Evolutionary conservation across 2,113 vertebrate genomes (phyloP).

Genomic region (Piaya cayana): DNA sequence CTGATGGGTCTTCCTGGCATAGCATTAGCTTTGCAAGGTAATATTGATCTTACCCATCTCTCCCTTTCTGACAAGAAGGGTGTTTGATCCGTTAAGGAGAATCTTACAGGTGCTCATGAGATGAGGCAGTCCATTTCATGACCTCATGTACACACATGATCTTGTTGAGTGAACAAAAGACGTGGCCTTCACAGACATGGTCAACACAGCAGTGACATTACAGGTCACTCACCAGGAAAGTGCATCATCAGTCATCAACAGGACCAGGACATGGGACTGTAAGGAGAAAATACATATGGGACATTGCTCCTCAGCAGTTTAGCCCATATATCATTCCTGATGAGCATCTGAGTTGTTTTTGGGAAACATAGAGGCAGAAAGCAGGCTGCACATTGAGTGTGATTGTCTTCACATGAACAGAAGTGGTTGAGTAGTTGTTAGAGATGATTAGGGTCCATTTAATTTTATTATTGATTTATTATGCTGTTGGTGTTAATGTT

Average conservation of each 20-base stretch:
- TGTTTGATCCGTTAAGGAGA: not conserved
- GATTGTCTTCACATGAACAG: not conserved
- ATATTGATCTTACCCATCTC: not conserved
- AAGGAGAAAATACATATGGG: not conserved
- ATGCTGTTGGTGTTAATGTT: not conserved
- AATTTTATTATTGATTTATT: not conserved
- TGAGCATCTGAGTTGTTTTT: not conserved
- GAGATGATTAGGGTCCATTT: not conserved
- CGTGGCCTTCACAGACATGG: fast-evolving
- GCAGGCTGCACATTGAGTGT: not conserved
- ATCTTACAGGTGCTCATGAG: not conserved
- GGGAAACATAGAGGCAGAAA: not conserved
- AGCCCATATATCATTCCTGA: not conserved
- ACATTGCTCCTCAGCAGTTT: not conserved
- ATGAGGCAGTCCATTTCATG: not conserved
- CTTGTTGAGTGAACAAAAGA: not conserved
- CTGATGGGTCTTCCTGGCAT: fast-evolving
- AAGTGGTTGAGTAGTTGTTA: not conserved
- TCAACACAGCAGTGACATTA: not conserved
- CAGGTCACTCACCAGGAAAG: not conserved
- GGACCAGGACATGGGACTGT: not conserved
- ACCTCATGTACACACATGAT: not conserved
- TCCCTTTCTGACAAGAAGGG: not conserved
- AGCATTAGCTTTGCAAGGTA: not conserved
- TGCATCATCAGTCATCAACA: fast-evolving